A percentile compares a stretch with the other conserved stretches of the same genome.
These are phyloP conservation scores for Apostichopus japonicus DNA, from an alignment of 35 echinoderm and acorn worm genomes.

Conservation along the genomic window DNA sequence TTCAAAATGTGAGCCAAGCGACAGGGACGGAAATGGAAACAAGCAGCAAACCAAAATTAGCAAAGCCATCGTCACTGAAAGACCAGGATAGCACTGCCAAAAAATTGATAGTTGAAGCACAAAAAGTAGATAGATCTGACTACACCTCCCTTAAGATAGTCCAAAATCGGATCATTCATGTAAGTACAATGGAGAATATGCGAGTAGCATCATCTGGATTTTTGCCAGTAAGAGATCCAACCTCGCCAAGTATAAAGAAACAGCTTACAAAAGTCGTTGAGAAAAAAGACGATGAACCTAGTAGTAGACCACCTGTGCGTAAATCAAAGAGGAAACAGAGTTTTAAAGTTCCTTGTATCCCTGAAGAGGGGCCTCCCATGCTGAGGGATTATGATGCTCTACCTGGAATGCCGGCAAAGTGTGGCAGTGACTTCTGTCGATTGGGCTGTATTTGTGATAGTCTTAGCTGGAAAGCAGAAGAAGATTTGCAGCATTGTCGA, in stretches of 20 bases:
- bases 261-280: background rate
- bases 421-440: slow-evolving; percentile 81
- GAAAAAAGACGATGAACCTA: background rate
- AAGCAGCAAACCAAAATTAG: background rate
- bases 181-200: background rate
- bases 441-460: slow-evolving; percentile 86
- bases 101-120: background rate
- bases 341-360: background rate
- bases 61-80: background rate
- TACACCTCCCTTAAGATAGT: background rate
- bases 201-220: slow-evolving; percentile 1
- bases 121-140: background rate
- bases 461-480: slow-evolving; percentile 19
- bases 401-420: slow-evolving; percentile 23
- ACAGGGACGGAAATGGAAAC: slow-evolving; percentile 11
- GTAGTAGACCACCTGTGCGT: background rate
- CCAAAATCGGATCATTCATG: background rate
- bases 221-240: slow-evolving; percentile 52
- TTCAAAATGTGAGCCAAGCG: slow-evolving; percentile 17
- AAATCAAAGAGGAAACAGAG: background rate
- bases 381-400: slow-evolving; percentile 36
- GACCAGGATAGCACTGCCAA: background rate
- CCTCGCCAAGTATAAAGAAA: slow-evolving; percentile 38
- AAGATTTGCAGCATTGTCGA: slow-evolving; percentile 64
- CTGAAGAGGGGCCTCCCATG: slow-evolving; percentile 30